Evolutionary conservation across 2,797 vertebrate genomes (phyloP), one percentile per base, ranked within the genome.

Genomic region (Phrynocephalus guinanensis): DNA sequence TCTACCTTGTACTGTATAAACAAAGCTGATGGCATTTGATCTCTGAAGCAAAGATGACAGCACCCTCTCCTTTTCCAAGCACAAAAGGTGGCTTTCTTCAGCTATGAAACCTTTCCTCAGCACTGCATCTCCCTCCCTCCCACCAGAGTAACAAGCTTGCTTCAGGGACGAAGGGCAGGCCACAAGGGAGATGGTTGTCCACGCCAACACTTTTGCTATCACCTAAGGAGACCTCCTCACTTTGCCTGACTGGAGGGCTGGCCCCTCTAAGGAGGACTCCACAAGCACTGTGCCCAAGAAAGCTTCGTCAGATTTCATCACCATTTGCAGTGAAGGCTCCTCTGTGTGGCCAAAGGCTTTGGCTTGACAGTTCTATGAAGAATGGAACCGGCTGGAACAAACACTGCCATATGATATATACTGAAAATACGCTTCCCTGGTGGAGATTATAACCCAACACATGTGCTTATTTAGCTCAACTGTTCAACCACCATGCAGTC

Each of bases 391-490:
- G 63, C 28, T 79, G 24, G 73, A 88, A 50, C 16, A 1, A 1
- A 33, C 0, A 0, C n/a, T 82, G 81, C 79, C 82, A 50, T 63
- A 2, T 2, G n/a, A n/a, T n/a, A n/a, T n/a, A 67, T 2, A 67
- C 24, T 28, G 56, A 71, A 86, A 90, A 76, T 20, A 33, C 33
- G 72, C 44, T 56, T 83, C 20, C 26, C 67, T 20, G 26, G 67
- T 3, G 3, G 75, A 6, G 68, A 2, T n/a, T 30, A 6, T 2
- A 1, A 4, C 73, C 6, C 68, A 15, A 52, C 3, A 52, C 52
- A 0, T 33, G 50, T 0, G 30, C 50, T 72, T 5, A 30, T 0
- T 28, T 20, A 24, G 38, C 22, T 0, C 28, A 30, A 1, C 0
- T 1, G 2, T 20, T 13, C 52, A 68, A 79, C n/a, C 0, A 60